Evolutionary conservation across 1,140 invertebrate genomes (phyloP).

Genomic region (Drosophila dunni): DNA sequence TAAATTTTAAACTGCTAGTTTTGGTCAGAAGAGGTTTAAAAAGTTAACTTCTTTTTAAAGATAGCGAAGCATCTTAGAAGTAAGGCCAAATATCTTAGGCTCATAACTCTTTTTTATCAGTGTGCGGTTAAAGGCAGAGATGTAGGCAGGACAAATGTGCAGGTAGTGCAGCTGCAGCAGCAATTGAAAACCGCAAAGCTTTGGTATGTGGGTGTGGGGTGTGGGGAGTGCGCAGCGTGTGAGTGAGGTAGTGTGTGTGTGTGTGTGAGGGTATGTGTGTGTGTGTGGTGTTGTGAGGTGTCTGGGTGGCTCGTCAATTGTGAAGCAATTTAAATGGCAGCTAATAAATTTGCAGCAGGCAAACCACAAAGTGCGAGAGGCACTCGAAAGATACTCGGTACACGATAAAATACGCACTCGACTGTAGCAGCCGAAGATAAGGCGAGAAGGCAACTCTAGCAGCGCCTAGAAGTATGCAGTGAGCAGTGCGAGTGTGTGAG

Average conservation of each 20-base stretch:
- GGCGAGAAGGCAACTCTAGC: conserved; percentile 16
- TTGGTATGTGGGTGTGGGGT: background rate
- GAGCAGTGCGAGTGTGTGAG: conserved; percentile 9
- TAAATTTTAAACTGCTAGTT: too few relatives aligned
- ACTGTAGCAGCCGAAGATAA: conserved; percentile 36
- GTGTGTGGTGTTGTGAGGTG: background rate
- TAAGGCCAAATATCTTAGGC: too few relatives aligned
- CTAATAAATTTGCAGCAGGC: conserved; percentile 56
- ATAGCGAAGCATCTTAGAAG: too few relatives aligned
- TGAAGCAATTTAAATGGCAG: conserved; percentile 54
- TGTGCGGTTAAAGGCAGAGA: too few relatives aligned
- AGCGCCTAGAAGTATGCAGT: conserved; percentile 33
- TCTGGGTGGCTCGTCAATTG: conserved; percentile 41
- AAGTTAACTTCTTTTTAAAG: too few relatives aligned
- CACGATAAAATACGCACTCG: conserved; percentile 46
- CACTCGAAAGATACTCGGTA: conserved; percentile 27
- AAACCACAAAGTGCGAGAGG: conserved; percentile 33
- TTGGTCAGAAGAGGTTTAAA: too few relatives aligned
- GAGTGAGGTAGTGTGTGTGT: background rate
- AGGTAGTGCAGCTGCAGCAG: conserved; percentile 32
- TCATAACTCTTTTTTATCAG: too few relatives aligned
- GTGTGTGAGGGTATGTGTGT: conserved; percentile 1
- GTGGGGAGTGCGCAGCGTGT: background rate
- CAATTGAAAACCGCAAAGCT: conserved; percentile 54
- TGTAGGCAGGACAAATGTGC: conserved; percentile 21